Evolutionary conservation across 1,140 invertebrate genomes (phyloP).

Genomic region (Odontomachus brunneus): DNA sequence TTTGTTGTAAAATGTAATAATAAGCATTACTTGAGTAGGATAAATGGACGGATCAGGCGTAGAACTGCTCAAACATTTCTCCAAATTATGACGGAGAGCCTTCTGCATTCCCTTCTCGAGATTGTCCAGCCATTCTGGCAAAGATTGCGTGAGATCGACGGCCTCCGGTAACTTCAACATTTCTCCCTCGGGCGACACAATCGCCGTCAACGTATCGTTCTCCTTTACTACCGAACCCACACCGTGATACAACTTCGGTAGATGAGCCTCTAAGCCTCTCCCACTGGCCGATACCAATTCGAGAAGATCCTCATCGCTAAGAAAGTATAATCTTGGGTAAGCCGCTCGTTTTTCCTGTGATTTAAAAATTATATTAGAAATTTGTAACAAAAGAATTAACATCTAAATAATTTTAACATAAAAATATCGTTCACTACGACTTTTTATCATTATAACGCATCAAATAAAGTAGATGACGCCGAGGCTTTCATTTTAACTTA

Average conservation of each 20-base stretch:
- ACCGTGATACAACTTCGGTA: constrained; percentile 98
- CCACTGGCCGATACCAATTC: constrained; percentile 95
- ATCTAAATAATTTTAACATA: too few species aligned
- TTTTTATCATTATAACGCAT: background rate
- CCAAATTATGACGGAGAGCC: constrained; percentile 76
- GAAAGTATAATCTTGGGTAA: constrained; percentile 98
- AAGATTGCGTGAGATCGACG: constrained; percentile 86
- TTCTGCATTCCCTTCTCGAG: constrained; percentile 80
- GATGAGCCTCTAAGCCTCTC: constrained; percentile 94
- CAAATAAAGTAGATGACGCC: background rate
- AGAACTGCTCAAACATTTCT: constrained; percentile 80
- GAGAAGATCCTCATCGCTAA: constrained; percentile 98
- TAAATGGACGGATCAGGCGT: constrained; percentile 79
- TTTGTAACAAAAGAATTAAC: constrained; percentile 2
- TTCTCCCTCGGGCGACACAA: constrained; percentile 93
- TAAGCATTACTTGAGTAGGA: constrained; percentile 78
- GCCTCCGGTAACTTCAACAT: constrained; percentile 90
- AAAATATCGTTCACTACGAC: background rate
- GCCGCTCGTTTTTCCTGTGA: constrained; percentile 94
- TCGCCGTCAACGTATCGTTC: constrained; percentile 88
- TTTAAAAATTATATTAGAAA: background rate
- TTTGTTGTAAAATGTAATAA: background rate
- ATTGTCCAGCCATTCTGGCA: constrained; percentile 80
- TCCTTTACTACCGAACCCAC: constrained; percentile 92
- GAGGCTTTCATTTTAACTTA: constrained; percentile 77